phyloP scores from a whole-genome alignment of 2,113 vertebrate genomes.

The Danionella cerebrum region DNA sequence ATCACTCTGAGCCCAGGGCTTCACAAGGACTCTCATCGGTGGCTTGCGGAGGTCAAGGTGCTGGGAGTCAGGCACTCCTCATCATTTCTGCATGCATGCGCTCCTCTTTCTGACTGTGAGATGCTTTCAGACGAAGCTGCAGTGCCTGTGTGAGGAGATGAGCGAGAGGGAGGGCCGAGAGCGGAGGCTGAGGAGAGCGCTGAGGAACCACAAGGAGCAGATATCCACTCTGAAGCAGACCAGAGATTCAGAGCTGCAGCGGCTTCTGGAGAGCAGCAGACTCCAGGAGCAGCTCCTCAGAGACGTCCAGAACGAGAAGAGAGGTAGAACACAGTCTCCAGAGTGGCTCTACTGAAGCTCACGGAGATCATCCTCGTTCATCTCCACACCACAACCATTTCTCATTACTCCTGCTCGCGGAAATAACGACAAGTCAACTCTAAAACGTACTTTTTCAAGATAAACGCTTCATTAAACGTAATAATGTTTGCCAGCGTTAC shows the following conservation, averaged over 20 bases:
- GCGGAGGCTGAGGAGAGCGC: slow-evolving; percentile 61
- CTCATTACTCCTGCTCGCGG: too few relatives aligned
- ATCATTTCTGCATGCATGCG: too few relatives aligned
- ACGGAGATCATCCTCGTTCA: too few relatives aligned
- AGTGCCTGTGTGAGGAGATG: slow-evolving; percentile 86
- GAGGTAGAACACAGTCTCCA: too few relatives aligned
- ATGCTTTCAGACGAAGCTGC: slow-evolving; percentile 54
- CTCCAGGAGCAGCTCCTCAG: slow-evolving; percentile 76
- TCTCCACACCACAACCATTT: too few relatives aligned
- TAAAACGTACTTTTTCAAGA: too few relatives aligned
- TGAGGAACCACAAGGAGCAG: slow-evolving; percentile 72
- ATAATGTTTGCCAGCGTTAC: too few relatives aligned
- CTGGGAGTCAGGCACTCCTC: too few relatives aligned
- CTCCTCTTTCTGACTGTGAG: neutral
- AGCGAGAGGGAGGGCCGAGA: slow-evolving; percentile 71
- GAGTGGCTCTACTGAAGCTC: too few relatives aligned
- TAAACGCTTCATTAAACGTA: too few relatives aligned
- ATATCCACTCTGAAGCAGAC: slow-evolving; percentile 66
- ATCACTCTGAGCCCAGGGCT: slow-evolving; percentile 69
- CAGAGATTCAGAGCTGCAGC: slow-evolving; percentile 67
- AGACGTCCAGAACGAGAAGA: slow-evolving; percentile 75
- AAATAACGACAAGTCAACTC: too few relatives aligned
- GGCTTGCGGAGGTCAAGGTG: slow-evolving; percentile 95
- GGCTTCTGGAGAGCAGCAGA: slow-evolving; percentile 72
- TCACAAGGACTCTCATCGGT: slow-evolving; percentile 78